These are phyloP conservation scores for Pyrocephalus nanus DNA, from an alignment of 2,797 vertebrate genomes.

Conservation along the genomic window DNA sequence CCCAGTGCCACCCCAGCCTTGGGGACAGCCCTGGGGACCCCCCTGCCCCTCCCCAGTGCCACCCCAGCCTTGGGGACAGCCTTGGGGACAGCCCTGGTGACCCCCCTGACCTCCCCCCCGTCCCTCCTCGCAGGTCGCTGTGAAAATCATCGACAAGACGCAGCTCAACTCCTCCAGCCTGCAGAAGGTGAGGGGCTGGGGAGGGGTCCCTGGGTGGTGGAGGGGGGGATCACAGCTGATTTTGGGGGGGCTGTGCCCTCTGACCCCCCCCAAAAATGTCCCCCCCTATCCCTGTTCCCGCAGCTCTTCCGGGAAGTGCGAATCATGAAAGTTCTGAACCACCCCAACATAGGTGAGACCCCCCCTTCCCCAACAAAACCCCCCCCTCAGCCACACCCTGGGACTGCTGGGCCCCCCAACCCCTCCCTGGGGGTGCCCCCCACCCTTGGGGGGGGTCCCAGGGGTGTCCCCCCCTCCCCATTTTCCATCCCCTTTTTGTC, in stretches of 20 bases:
- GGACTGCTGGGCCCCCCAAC: not conserved
- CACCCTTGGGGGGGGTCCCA: too few relatives aligned
- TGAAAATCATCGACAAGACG: slow-evolving; percentile 97
- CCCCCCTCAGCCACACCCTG: too few relatives aligned
- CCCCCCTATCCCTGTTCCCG: not conserved
- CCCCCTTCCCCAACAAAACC: too few relatives aligned
- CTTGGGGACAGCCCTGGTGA: too few relatives aligned
- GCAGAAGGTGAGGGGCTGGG: slow-evolving; percentile 82
- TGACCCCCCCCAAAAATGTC: not conserved
- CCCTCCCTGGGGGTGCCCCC: too few relatives aligned
- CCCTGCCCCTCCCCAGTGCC: not conserved
- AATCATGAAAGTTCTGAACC: slow-evolving; percentile 96
- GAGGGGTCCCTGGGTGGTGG: too few relatives aligned
- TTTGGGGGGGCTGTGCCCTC: not conserved
- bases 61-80: not conserved
- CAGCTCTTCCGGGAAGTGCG: slow-evolving; percentile 95
- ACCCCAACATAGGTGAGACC: slow-evolving; percentile 93
- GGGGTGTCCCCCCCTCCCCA: too few relatives aligned
- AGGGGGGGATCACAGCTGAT: too few relatives aligned
- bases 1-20: not conserved
- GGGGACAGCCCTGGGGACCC: not conserved
- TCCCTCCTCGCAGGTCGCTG: slow-evolving; percentile 81
- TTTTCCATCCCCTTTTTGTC: not conserved
- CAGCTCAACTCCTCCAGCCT: slow-evolving; percentile 95
- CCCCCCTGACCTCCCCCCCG: too few relatives aligned